Percentiles rank a stretch among this genome's conserved stretches.
phyloP scores from a whole-genome alignment of 2,113 vertebrate species.

The Oreotragus oreotragus region DNA sequence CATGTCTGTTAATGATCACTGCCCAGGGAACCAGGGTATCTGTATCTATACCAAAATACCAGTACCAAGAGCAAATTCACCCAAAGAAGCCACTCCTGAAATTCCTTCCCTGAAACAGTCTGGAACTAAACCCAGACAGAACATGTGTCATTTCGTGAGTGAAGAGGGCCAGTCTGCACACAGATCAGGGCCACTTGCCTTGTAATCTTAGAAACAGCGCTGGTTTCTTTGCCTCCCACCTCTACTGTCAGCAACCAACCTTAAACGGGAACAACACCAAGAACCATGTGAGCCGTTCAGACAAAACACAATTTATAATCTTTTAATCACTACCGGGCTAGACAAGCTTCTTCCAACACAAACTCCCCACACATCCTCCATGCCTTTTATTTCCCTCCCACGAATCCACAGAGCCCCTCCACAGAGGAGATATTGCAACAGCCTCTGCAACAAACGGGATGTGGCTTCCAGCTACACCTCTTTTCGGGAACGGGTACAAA shows the following conservation, averaged over 20 bases:
- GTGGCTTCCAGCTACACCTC: not conserved
- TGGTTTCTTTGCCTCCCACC: not conserved
- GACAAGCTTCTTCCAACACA: slow-evolving; percentile 44
- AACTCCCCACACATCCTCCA: not conserved
- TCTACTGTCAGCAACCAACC: not conserved
- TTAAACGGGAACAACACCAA: not conserved
- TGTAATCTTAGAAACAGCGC: not conserved
- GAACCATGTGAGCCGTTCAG: not conserved
- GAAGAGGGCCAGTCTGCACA: not conserved
- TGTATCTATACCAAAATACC: not conserved
- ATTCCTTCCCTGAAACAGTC: not conserved
- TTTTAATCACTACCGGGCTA: slow-evolving; percentile 1
- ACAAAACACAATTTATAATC: slow-evolving; percentile 17
- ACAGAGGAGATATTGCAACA: not conserved
- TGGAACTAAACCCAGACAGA: not conserved
- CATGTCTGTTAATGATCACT: not conserved
- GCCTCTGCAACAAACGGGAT: not conserved
- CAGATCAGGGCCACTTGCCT: not conserved
- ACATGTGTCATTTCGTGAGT: accelerated
- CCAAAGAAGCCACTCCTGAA: not conserved
- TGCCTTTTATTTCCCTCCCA: not conserved
- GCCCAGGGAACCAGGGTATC: not conserved
- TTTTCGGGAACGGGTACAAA: not conserved
- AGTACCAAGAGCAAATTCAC: not conserved
- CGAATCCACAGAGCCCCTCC: not conserved